A percentile compares a stretch with the other conserved stretches of the same genome.
phyloP scores from a whole-genome alignment of 2,888 invertebrate species.

The Dexiosoma caninum region DNA sequence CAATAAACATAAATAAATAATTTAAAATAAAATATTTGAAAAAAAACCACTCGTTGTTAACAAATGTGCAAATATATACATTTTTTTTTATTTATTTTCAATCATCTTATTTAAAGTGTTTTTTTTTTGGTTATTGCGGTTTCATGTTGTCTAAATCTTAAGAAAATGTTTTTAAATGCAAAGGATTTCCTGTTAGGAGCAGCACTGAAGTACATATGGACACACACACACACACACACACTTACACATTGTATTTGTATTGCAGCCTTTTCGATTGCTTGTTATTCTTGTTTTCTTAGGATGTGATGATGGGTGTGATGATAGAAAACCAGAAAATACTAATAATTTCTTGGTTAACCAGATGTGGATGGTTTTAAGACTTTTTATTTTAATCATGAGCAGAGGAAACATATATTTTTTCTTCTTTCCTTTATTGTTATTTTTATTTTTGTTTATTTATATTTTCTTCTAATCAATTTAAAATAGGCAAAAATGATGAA shows the following conservation, averaged over 20 bases:
- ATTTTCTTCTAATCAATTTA: no score
- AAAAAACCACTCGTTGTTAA: constrained; percentile 9
- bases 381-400: neutral
- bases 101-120: constrained; percentile 6
- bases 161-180: constrained; percentile 17
- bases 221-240: no score
- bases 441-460: no score
- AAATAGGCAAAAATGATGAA: constrained; percentile 25
- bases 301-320: constrained; percentile 12
- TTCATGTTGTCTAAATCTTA: constrained; percentile 4
- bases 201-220: neutral
- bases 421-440: constrained; percentile 1
- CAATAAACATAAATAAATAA: no score
- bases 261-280: neutral
- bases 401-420: constrained; percentile 31
- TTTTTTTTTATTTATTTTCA: constrained; percentile 29
- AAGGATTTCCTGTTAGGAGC: constrained; percentile 1
- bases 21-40: constrained; percentile 35
- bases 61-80: no score
- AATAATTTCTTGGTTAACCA: constrained; percentile 55
- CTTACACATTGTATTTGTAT: neutral
- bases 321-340: constrained; percentile 49
- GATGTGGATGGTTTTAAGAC: constrained; percentile 27
- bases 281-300: neutral
- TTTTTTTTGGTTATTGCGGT: neutral